These are phyloP conservation scores for Myotis yumanensis DNA, from an alignment of 2,113 vertebrate genomes.

Conservation along the genomic window DNA sequence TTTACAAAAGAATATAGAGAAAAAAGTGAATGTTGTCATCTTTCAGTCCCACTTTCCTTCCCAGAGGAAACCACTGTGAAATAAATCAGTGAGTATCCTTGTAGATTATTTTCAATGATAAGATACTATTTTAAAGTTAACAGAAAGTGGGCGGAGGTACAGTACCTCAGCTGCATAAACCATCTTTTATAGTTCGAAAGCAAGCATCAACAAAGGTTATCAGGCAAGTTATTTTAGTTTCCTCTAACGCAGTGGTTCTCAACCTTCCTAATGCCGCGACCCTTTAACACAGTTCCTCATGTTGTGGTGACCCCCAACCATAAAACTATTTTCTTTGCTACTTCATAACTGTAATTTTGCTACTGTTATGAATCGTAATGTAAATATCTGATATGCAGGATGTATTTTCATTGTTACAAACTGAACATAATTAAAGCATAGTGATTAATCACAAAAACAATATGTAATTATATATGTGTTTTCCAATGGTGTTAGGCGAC, in stretches of 20 bases:
- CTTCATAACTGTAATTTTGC: no score
- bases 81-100: background rate
- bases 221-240: background rate
- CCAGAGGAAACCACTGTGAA: background rate
- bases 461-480: no score
- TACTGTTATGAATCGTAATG: no score
- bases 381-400: no score
- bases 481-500: no score
- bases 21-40: background rate
- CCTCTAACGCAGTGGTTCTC: background rate
- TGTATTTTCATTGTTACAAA: no score
- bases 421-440: no score
- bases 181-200: background rate
- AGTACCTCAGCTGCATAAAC: background rate
- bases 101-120: background rate
- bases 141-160: background rate
- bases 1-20: background rate
- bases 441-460: no score
- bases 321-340: no score
- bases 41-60: background rate
- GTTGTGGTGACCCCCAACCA: no score
- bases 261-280: no score
- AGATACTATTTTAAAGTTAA: background rate
- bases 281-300: no score
- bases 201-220: background rate